Evolutionary conservation across 2,888 invertebrate species (phyloP).

Genomic region (Cotesia congregata): DNA sequence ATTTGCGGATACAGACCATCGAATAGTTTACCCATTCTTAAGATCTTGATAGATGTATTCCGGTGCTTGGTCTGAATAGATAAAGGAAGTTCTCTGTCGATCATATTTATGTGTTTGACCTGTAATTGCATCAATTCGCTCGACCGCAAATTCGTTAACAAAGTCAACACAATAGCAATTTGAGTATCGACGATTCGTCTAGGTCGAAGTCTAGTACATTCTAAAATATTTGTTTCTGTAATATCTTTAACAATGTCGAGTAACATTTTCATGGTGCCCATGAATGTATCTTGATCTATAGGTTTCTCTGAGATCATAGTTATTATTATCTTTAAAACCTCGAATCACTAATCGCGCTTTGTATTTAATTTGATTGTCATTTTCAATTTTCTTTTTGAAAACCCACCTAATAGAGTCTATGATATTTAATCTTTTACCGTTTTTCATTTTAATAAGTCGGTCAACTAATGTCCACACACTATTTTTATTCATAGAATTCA

Average conservation of each 20-base stretch:
- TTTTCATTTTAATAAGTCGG: constrained; percentile 18
- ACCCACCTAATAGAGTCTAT: too few relatives aligned
- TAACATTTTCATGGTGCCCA: background rate
- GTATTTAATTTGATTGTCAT: too few relatives aligned
- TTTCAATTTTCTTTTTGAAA: too few relatives aligned
- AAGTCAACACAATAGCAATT: background rate
- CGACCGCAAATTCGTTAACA: constrained; percentile 2
- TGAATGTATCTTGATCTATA: background rate
- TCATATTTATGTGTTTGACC: constrained; percentile 2
- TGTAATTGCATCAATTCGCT: constrained; percentile 2
- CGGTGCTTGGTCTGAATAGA: background rate
- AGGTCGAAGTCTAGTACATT: background rate
- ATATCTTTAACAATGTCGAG: background rate
- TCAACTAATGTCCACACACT: constrained; percentile 47
- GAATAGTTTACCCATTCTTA: constrained; percentile 6
- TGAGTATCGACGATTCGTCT: background rate
- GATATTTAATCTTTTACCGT: too few relatives aligned
- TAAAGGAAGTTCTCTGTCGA: background rate
- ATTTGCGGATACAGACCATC: background rate
- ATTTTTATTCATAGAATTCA: constrained; percentile 46
- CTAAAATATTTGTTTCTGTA: background rate
- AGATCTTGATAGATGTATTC: background rate
- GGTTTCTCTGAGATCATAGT: background rate
- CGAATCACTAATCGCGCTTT: too few relatives aligned
- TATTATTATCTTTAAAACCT: too few relatives aligned